Base-by-base conservation (phyloP, 1,140 invertebrate species). In the Drosophila bocqueti region DNA sequence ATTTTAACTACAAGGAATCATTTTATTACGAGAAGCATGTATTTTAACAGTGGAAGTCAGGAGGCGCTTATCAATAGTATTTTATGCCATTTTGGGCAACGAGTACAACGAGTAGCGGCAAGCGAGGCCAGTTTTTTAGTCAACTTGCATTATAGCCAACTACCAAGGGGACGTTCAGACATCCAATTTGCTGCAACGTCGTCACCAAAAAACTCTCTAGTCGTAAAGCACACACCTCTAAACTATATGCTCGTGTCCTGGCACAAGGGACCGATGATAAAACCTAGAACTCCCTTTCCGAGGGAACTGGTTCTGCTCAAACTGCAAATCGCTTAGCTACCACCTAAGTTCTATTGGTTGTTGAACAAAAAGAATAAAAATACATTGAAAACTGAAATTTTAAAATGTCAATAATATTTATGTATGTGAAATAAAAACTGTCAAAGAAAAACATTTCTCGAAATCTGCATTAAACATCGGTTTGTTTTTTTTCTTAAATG, bases 361-460 rank as follows among this genome's bases (percentile, higher is more conserved):
- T 80, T 83, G 66, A 69, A 83, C 59, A 65, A 69, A 59, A 52
- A 46, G 13, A 65, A 57, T 40, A 43, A 34, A 59, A 46, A 8
- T 49, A 72, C 64, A 74, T n/a, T 38, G 36, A 81, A 64, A 66
- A 74, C 42, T 16, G 52, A 69, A 87, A 67, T 58, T 63, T 80
- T 68, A 45, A 81, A 80, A 72, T 81, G 79, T 78, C 65, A 58
- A 83, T 78, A 81, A 72, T 89, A 89, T 87, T 87, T 87, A 87
- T 87, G 83, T 81, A 87, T 87, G 85, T 87, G 85, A 90, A 87
- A 87, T 81, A 87, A 89, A 89, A 61, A 60, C 52, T 75, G 77
- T 87, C 68, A 65, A 52, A 62, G 47, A 80, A 80, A 68, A 61
- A 21, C 10, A 46, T 9, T 15, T 18, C 54, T 55, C 21, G 15